Evolutionary conservation across 1,140 invertebrate species (phyloP), one percentile per base, ranked within the genome.

Genomic region (Hypothenemus hampei): DNA sequence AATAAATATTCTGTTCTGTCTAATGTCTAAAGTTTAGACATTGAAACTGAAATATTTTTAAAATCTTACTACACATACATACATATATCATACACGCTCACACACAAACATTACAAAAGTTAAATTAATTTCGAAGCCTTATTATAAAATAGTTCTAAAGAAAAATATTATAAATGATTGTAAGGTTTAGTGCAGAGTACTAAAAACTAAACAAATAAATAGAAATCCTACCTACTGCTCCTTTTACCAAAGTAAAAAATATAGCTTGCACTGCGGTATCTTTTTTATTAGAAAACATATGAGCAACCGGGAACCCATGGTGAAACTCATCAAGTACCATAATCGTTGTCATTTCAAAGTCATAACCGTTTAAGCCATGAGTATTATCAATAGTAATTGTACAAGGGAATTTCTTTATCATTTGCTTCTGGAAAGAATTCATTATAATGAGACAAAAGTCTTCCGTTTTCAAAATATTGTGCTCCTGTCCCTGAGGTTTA

Each of bases 401-500:
- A 40, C 15, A 26, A 13, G 56, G 57, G 50, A 48, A 63, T 20
- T 59, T 31, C 39, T 50, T 39, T 20, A 64, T 18, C 57, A 62
- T 62, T 11, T 39, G 19, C 33, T 22, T 50, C 44, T 64, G 62
- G 21, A 44, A 55, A 4, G 21, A 15, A 44, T 53, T 62, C 57
- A 57, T 61, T 23, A 63, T 18, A n/a, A 58, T 43, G 16, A 64
- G 44, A 35, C 52, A 45, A 55, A 52, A 62, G 47, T 62, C 60
- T 13, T 33, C 5, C 7, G 16, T 31, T 48, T 48, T 29, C 10
- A 41, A 21, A 22, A 35, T 15, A 22, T 21, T 24, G 13, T 47
- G 20, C 31, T 35, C 37, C 7, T 22, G 18, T 4, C 39, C 47
- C 26, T 50, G 55, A n/a, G 26, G 6, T 20, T 57, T 50, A 18